Percentiles rank a stretch among this genome's conserved stretches.
Conservation (phyloP, 2,797 vertebrate species). For the Acanthornis magna region DNA sequence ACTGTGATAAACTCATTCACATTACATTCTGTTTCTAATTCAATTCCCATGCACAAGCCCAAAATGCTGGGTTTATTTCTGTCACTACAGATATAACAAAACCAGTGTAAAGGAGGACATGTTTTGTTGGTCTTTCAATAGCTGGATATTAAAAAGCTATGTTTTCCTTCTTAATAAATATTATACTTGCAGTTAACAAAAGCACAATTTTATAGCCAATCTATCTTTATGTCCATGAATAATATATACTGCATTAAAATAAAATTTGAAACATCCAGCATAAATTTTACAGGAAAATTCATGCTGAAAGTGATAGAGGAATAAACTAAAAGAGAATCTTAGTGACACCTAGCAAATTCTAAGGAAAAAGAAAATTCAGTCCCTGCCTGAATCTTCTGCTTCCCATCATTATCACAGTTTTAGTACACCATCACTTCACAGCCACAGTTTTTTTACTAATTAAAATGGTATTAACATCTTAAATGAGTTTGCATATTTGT, state of each 20-base stretch:
- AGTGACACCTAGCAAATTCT: neutral
- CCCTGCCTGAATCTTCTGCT: neutral
- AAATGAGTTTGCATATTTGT: neutral
- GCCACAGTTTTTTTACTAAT: neutral
- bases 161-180: neutral
- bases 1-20: slow-evolving; percentile 15
- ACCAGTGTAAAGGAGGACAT: neutral
- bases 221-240: neutral
- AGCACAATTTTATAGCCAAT: neutral
- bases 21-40: slow-evolving; percentile 30
- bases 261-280: neutral
- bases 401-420: neutral
- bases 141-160: neutral
- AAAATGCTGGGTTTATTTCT: neutral
- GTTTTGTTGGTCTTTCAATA: neutral
- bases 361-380: neutral
- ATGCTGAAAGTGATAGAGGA: neutral
- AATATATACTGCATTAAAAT: neutral
- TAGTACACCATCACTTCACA: neutral
- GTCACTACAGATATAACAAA: neutral
- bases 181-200: neutral
- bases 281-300: neutral
- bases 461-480: neutral
- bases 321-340: neutral
- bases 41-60: slow-evolving; percentile 10